Evolutionary conservation across 2,113 vertebrate genomes (phyloP).

Genomic region (Mustela lutreola): DNA sequence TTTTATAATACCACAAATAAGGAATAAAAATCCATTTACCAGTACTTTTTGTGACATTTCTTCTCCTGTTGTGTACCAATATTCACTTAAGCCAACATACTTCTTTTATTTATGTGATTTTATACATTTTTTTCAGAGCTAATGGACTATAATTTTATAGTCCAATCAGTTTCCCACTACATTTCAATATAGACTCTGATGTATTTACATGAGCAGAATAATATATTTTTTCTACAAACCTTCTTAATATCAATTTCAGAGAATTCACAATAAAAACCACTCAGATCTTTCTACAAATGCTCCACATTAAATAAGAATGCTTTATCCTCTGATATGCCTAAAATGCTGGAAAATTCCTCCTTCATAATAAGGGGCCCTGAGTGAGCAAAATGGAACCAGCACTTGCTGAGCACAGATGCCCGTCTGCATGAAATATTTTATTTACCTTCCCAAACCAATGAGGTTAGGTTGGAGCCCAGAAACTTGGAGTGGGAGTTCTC

Average conservation of each 20-base stretch:
- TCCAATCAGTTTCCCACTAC: slow-evolving; percentile 29
- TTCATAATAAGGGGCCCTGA: neutral
- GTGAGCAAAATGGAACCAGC: neutral
- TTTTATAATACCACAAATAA: slow-evolving; percentile 9
- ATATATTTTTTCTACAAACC: neutral
- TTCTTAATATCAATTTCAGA: neutral
- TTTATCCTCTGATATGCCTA: neutral
- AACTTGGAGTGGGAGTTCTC: too few relatives aligned
- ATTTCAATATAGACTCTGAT: neutral
- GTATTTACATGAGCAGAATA: neutral
- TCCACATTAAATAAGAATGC: neutral
- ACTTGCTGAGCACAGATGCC: fast-evolving
- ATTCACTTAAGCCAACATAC: slow-evolving; percentile 25
- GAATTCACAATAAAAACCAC: neutral
- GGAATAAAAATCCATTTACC: neutral
- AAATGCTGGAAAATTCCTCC: neutral
- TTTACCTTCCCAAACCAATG: neutral
- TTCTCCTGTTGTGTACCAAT: neutral
- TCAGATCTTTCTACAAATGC: neutral
- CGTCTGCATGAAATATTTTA: neutral
- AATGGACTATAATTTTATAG: slow-evolving; percentile 62
- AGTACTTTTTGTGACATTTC: neutral
- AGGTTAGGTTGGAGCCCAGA: neutral
- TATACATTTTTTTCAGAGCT: neutral
- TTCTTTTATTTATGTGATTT: slow-evolving; percentile 29